These are phyloP conservation scores for Tenthredo scrophulariae DNA, from an alignment of 2,888 invertebrate genomes.

Conservation along the genomic window DNA sequence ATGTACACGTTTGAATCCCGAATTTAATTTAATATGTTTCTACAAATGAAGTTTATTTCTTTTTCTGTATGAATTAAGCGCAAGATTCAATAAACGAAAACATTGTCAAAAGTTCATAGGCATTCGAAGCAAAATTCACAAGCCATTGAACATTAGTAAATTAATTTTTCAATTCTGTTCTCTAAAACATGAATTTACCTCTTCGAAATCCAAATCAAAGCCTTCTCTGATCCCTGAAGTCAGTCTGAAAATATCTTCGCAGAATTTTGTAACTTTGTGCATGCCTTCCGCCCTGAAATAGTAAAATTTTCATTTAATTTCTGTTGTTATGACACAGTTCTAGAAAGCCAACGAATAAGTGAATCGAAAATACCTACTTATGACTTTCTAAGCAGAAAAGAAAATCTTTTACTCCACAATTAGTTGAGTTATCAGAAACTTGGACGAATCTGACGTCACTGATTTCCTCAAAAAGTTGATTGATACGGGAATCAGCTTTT, in stretches of 20 bases:
- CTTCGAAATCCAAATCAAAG: constrained; percentile 82
- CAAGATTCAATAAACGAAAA: too few species aligned
- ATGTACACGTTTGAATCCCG: too few species aligned
- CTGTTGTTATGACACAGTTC: background rate
- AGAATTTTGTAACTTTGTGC: constrained; percentile 80
- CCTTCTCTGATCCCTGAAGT: constrained; percentile 85
- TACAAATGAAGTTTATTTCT: too few species aligned
- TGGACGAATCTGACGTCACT: constrained; percentile 79
- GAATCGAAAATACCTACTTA: background rate
- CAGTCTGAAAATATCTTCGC: constrained; percentile 84
- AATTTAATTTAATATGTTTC: too few species aligned
- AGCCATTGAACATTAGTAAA: background rate
- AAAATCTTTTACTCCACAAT: constrained; percentile 79
- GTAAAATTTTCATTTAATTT: background rate
- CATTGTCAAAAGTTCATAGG: too few species aligned
- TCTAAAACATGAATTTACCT: constrained; percentile 75
- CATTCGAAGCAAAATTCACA: background rate
- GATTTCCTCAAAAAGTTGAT: constrained; percentile 85
- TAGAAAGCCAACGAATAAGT: background rate
- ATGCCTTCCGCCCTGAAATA: constrained; percentile 15
- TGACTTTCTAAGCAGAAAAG: background rate
- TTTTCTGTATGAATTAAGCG: too few species aligned
- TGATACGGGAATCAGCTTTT: constrained; percentile 86
- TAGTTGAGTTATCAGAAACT: constrained; percentile 81
- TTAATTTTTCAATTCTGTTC: background rate